Conservation (phyloP, 2,888 invertebrate genomes). For the Drosophila putrida region DNA sequence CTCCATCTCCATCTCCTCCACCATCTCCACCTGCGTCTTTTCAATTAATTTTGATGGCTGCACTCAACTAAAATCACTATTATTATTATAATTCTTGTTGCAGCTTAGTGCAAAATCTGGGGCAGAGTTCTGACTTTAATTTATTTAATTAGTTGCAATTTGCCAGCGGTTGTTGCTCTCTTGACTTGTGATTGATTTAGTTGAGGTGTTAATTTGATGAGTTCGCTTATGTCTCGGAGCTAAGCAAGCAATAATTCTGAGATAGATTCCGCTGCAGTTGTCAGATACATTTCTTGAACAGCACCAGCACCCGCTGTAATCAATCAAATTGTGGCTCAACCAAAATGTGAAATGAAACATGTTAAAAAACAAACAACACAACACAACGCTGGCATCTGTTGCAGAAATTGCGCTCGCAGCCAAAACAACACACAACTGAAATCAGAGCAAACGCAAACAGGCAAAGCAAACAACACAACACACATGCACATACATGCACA, state of each 20-base stretch:
- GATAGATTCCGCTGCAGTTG: constrained; percentile 40
- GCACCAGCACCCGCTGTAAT: constrained; percentile 74
- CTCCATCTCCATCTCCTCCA: neutral
- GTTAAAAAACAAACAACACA: constrained; percentile 47
- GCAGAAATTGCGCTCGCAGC: constrained; percentile 54
- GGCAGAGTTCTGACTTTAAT: constrained; percentile 13
- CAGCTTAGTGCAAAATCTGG: constrained; percentile 12
- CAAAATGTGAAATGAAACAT: constrained; percentile 44
- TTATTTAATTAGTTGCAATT: constrained; percentile 17
- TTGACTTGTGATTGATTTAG: constrained; percentile 38
- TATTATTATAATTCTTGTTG: constrained; percentile 14
- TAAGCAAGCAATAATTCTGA: constrained; percentile 2
- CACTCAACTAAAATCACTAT: constrained; percentile 21
- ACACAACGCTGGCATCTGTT: constrained; percentile 59
- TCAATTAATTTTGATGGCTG: constrained; percentile 47
- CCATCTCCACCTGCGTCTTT: constrained; percentile 9
- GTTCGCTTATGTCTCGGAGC: constrained; percentile 6
- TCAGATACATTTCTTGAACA: constrained; percentile 49
- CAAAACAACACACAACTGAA: constrained; percentile 39
- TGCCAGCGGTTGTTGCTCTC: constrained; percentile 17
- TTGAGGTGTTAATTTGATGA: constrained; percentile 60
- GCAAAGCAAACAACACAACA: constrained; percentile 48
- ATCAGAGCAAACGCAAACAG: constrained; percentile 64
- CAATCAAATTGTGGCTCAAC: constrained; percentile 77
- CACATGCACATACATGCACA: constrained; percentile 29